phyloP scores from a whole-genome alignment of 2,797 vertebrate species.

The Lacerta bilineata region DNA sequence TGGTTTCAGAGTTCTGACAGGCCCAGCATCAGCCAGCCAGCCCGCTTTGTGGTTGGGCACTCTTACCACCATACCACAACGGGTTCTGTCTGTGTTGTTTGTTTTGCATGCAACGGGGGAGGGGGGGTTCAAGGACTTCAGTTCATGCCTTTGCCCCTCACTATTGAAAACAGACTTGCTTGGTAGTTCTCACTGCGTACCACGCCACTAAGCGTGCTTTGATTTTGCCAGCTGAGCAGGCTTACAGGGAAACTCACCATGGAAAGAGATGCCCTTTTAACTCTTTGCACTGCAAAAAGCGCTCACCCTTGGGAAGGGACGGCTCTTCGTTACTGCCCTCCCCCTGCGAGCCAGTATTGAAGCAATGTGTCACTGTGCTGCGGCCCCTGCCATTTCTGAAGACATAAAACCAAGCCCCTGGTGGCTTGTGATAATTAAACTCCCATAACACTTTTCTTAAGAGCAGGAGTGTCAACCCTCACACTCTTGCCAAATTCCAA shows the following conservation, averaged over 20 bases:
- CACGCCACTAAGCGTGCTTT: constrained; percentile 28
- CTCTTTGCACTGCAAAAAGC: constrained; percentile 48
- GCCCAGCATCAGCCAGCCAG: neutral
- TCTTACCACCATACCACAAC: neutral
- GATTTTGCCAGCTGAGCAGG: constrained; percentile 58
- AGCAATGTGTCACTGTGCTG: constrained; percentile 41
- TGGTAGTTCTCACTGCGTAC: neutral
- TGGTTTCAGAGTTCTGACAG: neutral
- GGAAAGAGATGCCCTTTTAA: constrained; percentile 56
- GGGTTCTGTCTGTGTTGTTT: neutral
- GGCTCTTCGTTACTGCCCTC: constrained; percentile 26
- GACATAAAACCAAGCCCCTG: constrained; percentile 41
- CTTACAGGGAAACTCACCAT: constrained; percentile 52
- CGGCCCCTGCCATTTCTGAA: constrained; percentile 29
- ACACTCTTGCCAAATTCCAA: constrained; percentile 50
- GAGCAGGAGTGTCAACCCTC: constrained; percentile 9
- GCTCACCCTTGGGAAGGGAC: constrained; percentile 27
- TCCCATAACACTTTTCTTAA: constrained; percentile 48
- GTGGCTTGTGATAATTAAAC: constrained; percentile 29
- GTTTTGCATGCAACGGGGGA: neutral
- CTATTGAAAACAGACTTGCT: neutral
- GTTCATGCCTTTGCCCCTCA: neutral
- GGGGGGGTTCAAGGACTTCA: neutral
- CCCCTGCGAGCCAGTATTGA: neutral
- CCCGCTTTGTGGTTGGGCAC: no score